phyloP scores from a whole-genome alignment of 64 coral and sea anemone genomes.

The Dendrophyllia cribrosa region DNA sequence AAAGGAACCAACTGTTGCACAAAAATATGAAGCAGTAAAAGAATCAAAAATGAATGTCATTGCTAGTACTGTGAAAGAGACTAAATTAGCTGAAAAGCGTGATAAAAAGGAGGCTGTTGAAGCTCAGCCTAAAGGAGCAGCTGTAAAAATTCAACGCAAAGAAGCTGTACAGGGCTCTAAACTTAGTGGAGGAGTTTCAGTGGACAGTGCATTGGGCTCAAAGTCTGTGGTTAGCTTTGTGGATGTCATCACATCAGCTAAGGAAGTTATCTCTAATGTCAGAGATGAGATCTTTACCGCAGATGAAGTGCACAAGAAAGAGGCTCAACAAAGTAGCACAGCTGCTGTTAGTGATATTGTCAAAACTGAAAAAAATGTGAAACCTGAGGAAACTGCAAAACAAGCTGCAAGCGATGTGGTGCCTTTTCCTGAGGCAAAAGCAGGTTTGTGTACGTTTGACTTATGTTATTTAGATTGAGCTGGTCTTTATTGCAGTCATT shows the following conservation, averaged over 20 bases:
- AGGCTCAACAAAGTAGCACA: not conserved
- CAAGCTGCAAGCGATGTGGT: too few relatives aligned
- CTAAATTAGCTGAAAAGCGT: conserved; percentile 1
- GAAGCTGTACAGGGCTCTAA: conserved; percentile 11
- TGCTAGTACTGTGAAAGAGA: not conserved
- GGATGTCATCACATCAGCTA: not conserved
- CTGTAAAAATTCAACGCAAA: not conserved
- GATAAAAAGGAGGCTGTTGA: not conserved
- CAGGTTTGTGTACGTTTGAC: too few relatives aligned
- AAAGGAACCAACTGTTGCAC: not conserved
- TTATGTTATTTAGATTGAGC: too few relatives aligned
- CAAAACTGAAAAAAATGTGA: too few relatives aligned
- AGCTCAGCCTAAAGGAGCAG: not conserved
- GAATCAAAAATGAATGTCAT: not conserved
- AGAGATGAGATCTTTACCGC: conserved; percentile 6
- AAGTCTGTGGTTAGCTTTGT: conserved; percentile 1
- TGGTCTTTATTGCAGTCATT: too few relatives aligned
- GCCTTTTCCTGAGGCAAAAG: too few relatives aligned
- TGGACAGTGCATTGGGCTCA: not conserved
- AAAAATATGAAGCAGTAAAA: not conserved
- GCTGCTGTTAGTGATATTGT: too few relatives aligned
- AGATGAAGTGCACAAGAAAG: not conserved
- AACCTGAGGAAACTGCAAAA: too few relatives aligned
- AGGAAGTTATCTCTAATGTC: not conserved
- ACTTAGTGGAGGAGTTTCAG: conserved; percentile 1